Evolutionary conservation across 2,113 vertebrate genomes (phyloP), one percentile per base, ranked within the genome.

Genomic region (Heterocephalus glaber): DNA sequence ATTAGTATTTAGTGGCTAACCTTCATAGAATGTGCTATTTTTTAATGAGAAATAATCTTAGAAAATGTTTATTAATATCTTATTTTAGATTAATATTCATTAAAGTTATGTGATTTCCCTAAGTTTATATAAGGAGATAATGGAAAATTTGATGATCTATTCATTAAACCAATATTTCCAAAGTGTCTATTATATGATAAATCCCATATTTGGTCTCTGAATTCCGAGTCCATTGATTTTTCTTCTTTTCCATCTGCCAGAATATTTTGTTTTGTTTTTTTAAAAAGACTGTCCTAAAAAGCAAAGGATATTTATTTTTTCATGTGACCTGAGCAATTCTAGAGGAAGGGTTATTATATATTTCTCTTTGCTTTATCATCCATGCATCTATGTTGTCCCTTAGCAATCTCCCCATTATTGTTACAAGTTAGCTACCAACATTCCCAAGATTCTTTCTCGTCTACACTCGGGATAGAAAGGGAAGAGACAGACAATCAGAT

Each of bases 31-130:
- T 61, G 61, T 13, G 61, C 7, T 19, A 82, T 5, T 14, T 79
- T 81, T 86, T 88, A 77, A 63, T 65, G 44, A 11, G 20, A 79
- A 56, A 13, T n/a, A 6, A 89, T 65, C 10, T 89, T 85, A 63
- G 49, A 70, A 88, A 91, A 92, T 41, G 13, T 16, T 41, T 60
- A 56, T n/a, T 86, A 91, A 60, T 13, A 83, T 77, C 93, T 65
- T 80, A 61, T 82, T 95, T 89, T 72, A 52, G 14, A 86, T 63
- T 41, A 77, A 80, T 86, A 90, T 16, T 70, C 35, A 66, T 38
- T 66, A n/a, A 93, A 72, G 58, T 88, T 22, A 54, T 66, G 1
- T 87, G n/a, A 92, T 88, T 88, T 97, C 26, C 24, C 10, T 47
- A 65, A 65, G 28, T 72, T 95, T 28, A 80, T 33, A 38, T 1